phyloP scores from a whole-genome alignment of 2,888 invertebrate species.

The Imbricaverruca yamaguchii region DNA sequence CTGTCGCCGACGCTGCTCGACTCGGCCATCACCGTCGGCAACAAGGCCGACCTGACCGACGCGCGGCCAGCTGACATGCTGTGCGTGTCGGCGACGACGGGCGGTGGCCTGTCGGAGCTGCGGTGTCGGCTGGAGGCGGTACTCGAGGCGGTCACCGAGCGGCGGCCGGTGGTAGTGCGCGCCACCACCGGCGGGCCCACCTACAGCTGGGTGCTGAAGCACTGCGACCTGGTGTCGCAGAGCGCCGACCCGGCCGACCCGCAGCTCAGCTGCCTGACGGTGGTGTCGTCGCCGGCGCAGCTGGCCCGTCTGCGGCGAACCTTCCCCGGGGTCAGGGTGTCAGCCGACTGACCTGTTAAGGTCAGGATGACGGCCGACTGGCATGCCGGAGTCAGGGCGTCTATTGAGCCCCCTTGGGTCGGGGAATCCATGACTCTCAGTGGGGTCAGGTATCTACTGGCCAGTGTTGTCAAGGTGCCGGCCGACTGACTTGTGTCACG shows the following conservation, averaged over 20 bases:
- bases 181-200: conserved; percentile 52
- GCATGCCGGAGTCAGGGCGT: no score
- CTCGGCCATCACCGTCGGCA: conserved; percentile 60
- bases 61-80: not conserved
- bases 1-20: conserved; percentile 44
- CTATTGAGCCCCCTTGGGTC: no score
- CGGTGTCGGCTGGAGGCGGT: conserved; percentile 44
- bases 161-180: conserved; percentile 48
- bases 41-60: conserved; percentile 58
- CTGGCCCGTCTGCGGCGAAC: conserved; percentile 2
- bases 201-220: conserved; percentile 37
- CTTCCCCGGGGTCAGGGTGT: not conserved
- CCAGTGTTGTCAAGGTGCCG: no score
- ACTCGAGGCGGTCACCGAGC: conserved; percentile 49
- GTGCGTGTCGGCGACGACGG: not conserved
- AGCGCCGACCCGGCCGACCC: not conserved
- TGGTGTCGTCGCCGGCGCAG: not conserved
- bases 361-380: no score
- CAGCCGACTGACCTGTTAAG: no score
- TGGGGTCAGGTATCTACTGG: no score
- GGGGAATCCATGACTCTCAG: no score
- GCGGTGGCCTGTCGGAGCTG: conserved; percentile 45
- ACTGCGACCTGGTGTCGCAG: conserved; percentile 15
- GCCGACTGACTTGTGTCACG: no score
- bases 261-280: not conserved